These are phyloP conservation scores for Gobio gobio DNA, from an alignment of 2,113 vertebrate species.

Conservation along the genomic window DNA sequence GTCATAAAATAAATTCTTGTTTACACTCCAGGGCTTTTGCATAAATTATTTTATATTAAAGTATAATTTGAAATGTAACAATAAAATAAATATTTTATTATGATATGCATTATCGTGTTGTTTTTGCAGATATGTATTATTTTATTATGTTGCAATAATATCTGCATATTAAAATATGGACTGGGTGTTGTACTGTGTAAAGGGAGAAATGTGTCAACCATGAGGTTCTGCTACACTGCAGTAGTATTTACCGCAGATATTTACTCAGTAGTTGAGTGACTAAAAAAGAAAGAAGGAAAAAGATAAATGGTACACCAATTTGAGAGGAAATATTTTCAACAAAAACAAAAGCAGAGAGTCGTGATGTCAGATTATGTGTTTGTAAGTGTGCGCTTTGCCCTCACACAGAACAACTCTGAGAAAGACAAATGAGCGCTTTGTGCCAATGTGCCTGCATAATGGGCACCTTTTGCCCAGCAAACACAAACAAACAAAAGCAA, in stretches of 20 bases:
- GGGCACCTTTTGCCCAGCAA: neutral
- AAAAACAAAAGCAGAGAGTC: neutral
- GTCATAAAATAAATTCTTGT: neutral
- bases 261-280: neutral
- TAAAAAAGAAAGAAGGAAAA: neutral
- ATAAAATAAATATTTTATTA: neutral
- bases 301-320: neutral
- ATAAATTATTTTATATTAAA: neutral
- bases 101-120: neutral
- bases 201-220: neutral
- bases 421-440: slow-evolving; percentile 30
- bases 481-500: slow-evolving; percentile 26
- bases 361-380: neutral
- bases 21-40: neutral
- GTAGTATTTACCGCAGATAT: too few species aligned
- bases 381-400: neutral
- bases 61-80: neutral
- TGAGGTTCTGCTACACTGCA: neutral
- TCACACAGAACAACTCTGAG: neutral
- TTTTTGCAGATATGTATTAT: neutral
- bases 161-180: neutral
- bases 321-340: neutral
- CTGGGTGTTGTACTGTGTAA: neutral
- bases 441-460: slow-evolving; percentile 9
- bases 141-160: neutral